These are phyloP conservation scores for Lithophane semibrunnea DNA, from an alignment of 2,888 invertebrate species.

Conservation along the genomic window DNA sequence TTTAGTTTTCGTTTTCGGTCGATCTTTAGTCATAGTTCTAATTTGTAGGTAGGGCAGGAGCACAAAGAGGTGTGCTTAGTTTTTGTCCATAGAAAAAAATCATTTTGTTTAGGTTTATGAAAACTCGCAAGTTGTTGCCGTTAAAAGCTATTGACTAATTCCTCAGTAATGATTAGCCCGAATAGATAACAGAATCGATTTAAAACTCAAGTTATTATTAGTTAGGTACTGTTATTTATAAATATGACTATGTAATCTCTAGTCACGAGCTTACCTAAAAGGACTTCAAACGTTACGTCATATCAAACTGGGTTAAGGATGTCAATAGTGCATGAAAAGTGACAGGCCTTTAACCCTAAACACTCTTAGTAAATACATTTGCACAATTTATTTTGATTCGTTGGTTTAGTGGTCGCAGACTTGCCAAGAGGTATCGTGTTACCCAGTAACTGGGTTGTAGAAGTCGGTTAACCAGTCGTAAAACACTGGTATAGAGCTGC, in stretches of 20 bases:
- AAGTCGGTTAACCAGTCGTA: too few species aligned
- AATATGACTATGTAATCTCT: slow-evolving; percentile 26
- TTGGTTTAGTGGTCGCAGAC: too few species aligned
- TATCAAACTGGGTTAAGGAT: slow-evolving; percentile 54
- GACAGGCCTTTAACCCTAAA: slow-evolving; percentile 31
- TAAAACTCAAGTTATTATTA: slow-evolving; percentile 7
- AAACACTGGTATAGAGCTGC: too few species aligned
- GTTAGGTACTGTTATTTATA: slow-evolving; percentile 29
- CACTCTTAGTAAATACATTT: not conserved
- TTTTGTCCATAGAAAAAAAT: too few species aligned
- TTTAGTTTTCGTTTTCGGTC: not conserved
- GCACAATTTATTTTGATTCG: too few species aligned
- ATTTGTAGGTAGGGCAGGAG: too few species aligned
- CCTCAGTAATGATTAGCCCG: not conserved
- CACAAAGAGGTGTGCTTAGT: too few species aligned
- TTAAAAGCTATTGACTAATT: not conserved
- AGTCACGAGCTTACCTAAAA: slow-evolving; percentile 25
- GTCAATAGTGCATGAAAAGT: slow-evolving; percentile 45
- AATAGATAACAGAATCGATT: slow-evolving; percentile 11
- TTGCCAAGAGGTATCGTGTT: too few species aligned
- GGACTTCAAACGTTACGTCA: slow-evolving; percentile 40
- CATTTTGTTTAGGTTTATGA: too few species aligned
- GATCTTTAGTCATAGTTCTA: too few species aligned
- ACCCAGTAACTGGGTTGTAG: too few species aligned
- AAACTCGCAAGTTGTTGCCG: not conserved